phyloP scores from a whole-genome alignment of 2,113 vertebrate genomes.

The Hypanus sabinus region DNA sequence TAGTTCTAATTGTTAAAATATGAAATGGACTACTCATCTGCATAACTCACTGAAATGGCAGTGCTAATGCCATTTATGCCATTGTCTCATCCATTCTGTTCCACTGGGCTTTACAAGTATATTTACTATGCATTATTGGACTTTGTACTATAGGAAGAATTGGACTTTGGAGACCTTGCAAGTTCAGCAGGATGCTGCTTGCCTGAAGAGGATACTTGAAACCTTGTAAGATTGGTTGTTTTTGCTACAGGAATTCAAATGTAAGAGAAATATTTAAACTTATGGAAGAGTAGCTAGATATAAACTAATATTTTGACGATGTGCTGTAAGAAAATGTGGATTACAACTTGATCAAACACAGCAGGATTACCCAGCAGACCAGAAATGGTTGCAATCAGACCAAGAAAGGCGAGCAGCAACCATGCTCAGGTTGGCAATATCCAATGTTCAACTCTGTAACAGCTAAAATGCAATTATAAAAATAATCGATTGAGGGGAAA shows the following conservation, averaged over 20 bases:
- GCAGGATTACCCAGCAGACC: no score
- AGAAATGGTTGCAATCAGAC: no score
- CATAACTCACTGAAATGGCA: neutral
- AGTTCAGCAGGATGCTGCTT: neutral
- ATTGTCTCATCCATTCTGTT: neutral
- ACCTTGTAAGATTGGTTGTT: neutral
- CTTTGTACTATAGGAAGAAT: neutral
- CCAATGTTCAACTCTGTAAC: no score
- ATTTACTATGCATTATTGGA: neutral
- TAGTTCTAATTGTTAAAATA: neutral
- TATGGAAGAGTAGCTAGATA: neutral
- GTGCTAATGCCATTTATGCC: no score
- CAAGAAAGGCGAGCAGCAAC: no score
- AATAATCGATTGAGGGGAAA: no score
- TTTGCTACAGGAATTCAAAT: neutral
- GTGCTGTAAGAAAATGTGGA: no score
- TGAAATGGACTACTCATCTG: neutral
- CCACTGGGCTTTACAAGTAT: neutral
- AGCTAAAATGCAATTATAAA: no score
- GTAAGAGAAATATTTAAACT: neutral
- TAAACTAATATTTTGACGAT: neutral
- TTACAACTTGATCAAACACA: no score
- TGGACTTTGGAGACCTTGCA: neutral
- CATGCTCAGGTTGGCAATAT: no score
- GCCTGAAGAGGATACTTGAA: neutral